phyloP scores from a whole-genome alignment of 2,113 vertebrate species.

The Carlito syrichta region DNA sequence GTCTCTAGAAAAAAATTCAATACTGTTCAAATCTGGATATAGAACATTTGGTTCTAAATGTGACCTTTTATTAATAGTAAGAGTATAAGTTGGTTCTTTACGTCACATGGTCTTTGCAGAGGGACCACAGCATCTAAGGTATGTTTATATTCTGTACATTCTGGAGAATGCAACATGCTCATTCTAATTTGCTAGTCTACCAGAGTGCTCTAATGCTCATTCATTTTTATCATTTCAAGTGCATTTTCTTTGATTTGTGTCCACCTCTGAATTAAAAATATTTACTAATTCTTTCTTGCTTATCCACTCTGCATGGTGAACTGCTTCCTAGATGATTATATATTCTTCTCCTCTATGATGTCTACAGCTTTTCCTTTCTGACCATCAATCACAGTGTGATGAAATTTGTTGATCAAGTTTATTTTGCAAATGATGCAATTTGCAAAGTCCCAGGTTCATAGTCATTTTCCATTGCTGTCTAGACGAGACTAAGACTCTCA shows the following conservation, averaged over 20 bases:
- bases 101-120: neutral
- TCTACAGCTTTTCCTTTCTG: neutral
- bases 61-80: constrained; percentile 35
- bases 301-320: constrained; percentile 13
- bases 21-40: neutral
- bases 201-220: constrained; percentile 20
- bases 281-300: constrained; percentile 65
- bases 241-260: constrained; percentile 30
- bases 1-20: constrained; percentile 42
- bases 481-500: constrained; percentile 43
- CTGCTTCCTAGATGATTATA: neutral
- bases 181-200: constrained; percentile 35
- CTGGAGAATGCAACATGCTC: neutral
- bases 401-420: constrained; percentile 66
- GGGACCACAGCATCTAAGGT: neutral
- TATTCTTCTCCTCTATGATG: constrained; percentile 32
- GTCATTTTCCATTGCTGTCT: constrained; percentile 63
- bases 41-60: constrained; percentile 33
- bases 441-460: constrained; percentile 24
- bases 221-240: constrained; percentile 45
- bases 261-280: constrained; percentile 46
- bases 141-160: neutral
- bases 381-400: constrained; percentile 64
- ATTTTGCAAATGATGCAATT: constrained; percentile 72
- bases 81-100: neutral